Base-by-base conservation (phyloP, 2,888 invertebrate genomes). In the Biston stratarius region DNA sequence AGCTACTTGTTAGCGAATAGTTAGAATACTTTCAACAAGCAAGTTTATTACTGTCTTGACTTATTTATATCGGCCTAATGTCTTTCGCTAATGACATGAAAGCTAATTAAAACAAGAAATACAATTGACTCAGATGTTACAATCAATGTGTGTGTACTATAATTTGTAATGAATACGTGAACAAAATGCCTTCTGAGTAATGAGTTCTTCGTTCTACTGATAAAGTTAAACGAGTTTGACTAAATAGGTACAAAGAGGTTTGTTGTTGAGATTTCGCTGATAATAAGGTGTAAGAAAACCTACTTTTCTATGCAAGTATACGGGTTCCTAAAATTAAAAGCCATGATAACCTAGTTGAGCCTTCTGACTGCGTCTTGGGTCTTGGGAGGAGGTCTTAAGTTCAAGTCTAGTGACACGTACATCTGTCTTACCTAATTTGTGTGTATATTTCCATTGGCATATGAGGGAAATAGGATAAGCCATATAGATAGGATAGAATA, bases 141-240 rank as follows among this genome's bases (percentile, higher is more conserved):
- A 34, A 34, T 51, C 52, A 14, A 52, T 38, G 52, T 38, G 14
- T 38, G 38, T 9, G 14, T 52, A 14, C 51, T n/a, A 9, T 34
- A 38, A 8, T 47, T 34, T 12, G 11, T 49, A 34, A 51, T 51
- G 2, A 7, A 51, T 51, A 51, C 34, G 49, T 51, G 11, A 51
- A 11, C 33, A 33, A 33, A 51, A 34, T 34, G 6, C 34, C 49
- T 34, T n/a, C 7, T 9, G 34, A 12, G 34, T 51, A 51, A 51
- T 51, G 49, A 51, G 49, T 34, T 51, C 12, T 51, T 51, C n/a
- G 49, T 12, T 2, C 49, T n/a, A 51, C 33, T n/a, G 34, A 51
- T 51, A 51, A 33, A 51, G 33, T 24, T 11, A 15, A 48, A 3
- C n/a, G 44, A 45, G n/a, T 7, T 48, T 10, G 5, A 14, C 15